Evolutionary conservation across 1,140 invertebrate genomes (phyloP), one percentile per base, ranked within the genome.

Genomic region (Micrasema longulum): DNA sequence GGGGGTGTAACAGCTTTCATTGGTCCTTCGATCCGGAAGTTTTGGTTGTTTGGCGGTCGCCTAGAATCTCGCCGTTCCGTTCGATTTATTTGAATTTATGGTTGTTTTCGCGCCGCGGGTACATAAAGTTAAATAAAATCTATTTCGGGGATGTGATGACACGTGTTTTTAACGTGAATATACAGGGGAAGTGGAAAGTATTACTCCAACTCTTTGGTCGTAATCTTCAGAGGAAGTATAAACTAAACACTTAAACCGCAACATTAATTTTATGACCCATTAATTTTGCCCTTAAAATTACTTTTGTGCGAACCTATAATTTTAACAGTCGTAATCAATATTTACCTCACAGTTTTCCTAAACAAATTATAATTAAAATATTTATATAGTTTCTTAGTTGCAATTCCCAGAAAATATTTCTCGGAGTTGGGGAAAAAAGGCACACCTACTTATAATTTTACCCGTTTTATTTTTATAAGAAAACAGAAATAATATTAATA

Each of bases 81-180:
- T 63, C 57, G 57, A 63, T 63, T 63, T 63, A 63, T 63, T 43
- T 45, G 57, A 63, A 63, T 63, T 63, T 63, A 63, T 63, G 36
- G 36, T 10, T 63, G 57, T 63, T 63, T 63, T 63, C 57, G 57
- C 57, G 57, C 57, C 36, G 23, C 36, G 20, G n/a, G 18, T 26
- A 45, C n/a, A n/a, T n/a, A 43, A 45, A 63, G 57, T 26, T n/a
- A 45, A 23, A 63, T 62, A 41, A 20, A 38, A 60, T 63, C 57
- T 35, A 35, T 35, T 57, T 35, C 53, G 31, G 53, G 53, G 53
- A 16, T 16, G 53, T 12, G 12, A 35, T 35, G 53, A 57, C 53
- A 57, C 53, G 23, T 57, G 53, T 57, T 57, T 55, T 57, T 31
- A 35, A 31, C 31, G 26, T 5, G n/a, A 26, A 11, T 9, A 11